Evolutionary conservation across 2,113 vertebrate species (phyloP).

Genomic region (Hypanus sabinus): DNA sequence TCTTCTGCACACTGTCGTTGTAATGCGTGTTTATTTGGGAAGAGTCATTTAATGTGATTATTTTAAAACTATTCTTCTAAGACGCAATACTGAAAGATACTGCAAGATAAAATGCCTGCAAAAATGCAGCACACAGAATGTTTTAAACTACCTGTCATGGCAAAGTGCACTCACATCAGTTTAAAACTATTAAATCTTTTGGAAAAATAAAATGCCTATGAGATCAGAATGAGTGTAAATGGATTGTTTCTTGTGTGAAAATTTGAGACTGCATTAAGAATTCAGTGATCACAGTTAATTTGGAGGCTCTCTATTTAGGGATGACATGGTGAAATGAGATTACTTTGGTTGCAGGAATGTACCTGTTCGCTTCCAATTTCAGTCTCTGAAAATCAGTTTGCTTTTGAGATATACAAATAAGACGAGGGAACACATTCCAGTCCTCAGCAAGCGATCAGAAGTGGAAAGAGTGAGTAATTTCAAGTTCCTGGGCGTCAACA

Average conservation of each 20-base stretch:
- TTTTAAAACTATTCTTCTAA: not conserved
- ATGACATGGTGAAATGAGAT: not conserved
- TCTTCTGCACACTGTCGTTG: no score
- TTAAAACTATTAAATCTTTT: not conserved
- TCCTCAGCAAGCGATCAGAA: no score
- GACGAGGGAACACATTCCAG: no score
- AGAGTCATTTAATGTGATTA: not conserved
- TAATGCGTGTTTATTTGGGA: not conserved
- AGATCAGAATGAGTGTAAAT: no score
- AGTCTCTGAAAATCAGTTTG: not conserved
- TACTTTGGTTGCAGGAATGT: not conserved
- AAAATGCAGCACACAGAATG: no score
- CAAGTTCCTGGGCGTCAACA: no score
- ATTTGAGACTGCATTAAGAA: not conserved
- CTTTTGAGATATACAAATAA: not conserved
- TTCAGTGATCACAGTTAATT: not conserved
- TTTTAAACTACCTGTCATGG: not conserved
- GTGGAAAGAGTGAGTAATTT: no score
- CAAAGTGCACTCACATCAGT: not conserved
- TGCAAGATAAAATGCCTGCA: not conserved
- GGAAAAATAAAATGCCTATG: not conserved
- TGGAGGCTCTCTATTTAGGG: not conserved
- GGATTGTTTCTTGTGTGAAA: not conserved
- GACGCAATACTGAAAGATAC: not conserved
- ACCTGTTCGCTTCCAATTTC: not conserved